These are phyloP conservation scores for Drosophila mimetica DNA, from an alignment of 2,888 invertebrate species.

Conservation along the genomic window DNA sequence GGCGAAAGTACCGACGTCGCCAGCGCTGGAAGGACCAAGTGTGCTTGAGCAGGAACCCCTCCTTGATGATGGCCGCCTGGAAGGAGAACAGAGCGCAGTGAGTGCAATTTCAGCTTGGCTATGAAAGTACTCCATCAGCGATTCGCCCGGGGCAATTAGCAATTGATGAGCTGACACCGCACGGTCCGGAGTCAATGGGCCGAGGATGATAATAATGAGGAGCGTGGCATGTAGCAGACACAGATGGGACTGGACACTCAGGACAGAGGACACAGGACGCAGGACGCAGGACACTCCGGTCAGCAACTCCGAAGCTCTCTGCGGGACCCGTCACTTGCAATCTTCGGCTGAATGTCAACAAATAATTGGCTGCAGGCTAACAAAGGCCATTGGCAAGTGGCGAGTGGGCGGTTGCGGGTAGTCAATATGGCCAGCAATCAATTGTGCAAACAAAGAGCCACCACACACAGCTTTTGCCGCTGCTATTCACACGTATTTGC, in stretches of 20 bases:
- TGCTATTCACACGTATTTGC: constrained; percentile 24
- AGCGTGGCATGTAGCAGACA: constrained; percentile 24
- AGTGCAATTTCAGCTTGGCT: constrained; percentile 15
- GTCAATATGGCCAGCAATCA: constrained; percentile 60
- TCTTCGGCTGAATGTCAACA: constrained; percentile 51
- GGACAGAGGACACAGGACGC: constrained; percentile 1
- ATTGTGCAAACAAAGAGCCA: constrained; percentile 65
- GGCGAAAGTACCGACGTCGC: constrained; percentile 92
- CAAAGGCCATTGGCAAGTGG: constrained; percentile 42
- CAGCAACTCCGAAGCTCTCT: constrained; percentile 10
- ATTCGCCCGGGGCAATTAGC: constrained; percentile 45
- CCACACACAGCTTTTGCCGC: constrained; percentile 21
- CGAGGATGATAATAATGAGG: constrained; percentile 27
- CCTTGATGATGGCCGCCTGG: constrained; percentile 88
- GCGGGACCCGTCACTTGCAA: constrained; percentile 46
- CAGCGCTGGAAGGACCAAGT: constrained; percentile 94
- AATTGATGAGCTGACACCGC: constrained; percentile 41
- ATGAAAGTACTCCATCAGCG: constrained; percentile 29
- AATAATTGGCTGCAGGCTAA: constrained; percentile 68
- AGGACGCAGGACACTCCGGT: constrained; percentile 21
- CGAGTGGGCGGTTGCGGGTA: background rate
- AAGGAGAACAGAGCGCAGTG: constrained; percentile 48
- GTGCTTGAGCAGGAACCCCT: constrained; percentile 94
- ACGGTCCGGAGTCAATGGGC: constrained; percentile 35
- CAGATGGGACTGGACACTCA: constrained; percentile 12